A percentile compares a stretch with the other conserved stretches of the same genome.
These are phyloP conservation scores for Microtus richardsoni DNA, from an alignment of 2,113 vertebrate genomes.

Conservation along the genomic window DNA sequence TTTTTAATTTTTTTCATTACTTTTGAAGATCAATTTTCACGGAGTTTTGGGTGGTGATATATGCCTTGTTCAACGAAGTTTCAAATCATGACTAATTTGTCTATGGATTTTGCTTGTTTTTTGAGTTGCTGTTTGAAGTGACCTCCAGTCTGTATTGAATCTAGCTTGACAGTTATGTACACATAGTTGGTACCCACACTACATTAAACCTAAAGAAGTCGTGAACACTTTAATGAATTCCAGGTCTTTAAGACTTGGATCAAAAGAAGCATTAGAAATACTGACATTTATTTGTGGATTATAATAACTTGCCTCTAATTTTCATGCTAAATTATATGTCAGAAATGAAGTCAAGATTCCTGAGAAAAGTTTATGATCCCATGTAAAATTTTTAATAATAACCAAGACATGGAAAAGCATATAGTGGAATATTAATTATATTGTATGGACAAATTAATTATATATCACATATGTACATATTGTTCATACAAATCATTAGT, in stretches of 20 bases:
- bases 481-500: neutral
- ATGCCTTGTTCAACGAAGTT: neutral
- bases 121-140: neutral
- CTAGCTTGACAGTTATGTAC: neutral
- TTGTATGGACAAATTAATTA: neutral
- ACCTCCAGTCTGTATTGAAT: neutral
- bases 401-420: neutral
- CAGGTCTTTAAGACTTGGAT: neutral
- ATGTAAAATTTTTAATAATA: neutral
- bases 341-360: neutral
- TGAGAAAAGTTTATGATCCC: neutral
- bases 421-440: neutral
- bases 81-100: neutral
- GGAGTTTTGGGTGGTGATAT: neutral
- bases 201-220: slow-evolving; percentile 38
- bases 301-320: neutral
- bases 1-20: neutral
- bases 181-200: neutral
- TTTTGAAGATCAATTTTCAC: neutral
- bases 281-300: neutral
- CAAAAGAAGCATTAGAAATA: neutral
- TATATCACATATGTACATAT: neutral
- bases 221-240: neutral
- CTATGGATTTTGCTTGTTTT: neutral
- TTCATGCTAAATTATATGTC: slow-evolving; percentile 27